Percentiles rank a stretch among this genome's conserved stretches.
phyloP scores from a whole-genome alignment of 2,113 vertebrate species.

The Crocuta crocuta region DNA sequence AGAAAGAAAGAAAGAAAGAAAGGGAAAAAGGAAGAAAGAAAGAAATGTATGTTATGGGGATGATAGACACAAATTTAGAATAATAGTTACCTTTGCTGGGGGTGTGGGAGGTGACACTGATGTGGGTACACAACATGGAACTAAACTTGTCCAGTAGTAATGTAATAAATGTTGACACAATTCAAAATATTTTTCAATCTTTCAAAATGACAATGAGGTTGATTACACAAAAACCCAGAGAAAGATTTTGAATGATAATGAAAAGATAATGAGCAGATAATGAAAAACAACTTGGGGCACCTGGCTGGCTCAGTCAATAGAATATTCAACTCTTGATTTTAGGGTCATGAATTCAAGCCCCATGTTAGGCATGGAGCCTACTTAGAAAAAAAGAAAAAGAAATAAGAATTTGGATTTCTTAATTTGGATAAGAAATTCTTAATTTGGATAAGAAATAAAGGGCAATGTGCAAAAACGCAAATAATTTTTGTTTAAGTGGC shows the following conservation, averaged over 20 bases:
- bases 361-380: no score
- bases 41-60: neutral
- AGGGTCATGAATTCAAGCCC: no score
- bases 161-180: neutral
- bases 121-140: neutral
- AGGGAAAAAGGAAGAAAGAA: neutral
- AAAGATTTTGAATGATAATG: neutral
- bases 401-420: no score
- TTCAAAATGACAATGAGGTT: neutral
- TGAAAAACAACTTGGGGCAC: neutral
- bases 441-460: neutral
- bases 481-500: neutral
- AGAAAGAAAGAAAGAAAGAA: neutral
- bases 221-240: neutral
- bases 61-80: neutral
- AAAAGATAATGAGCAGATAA: neutral
- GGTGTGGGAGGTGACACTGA: neutral
- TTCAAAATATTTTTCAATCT: neutral
- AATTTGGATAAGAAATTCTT: no score
- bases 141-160: neutral
- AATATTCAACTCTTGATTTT: no score
- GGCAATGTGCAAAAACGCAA: neutral
- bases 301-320: no score
- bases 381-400: neutral
- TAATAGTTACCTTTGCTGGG: neutral